Evolutionary conservation across 2,113 vertebrate genomes (phyloP), one percentile per base, ranked within the genome.

Genomic region (Lonchura striata): DNA sequence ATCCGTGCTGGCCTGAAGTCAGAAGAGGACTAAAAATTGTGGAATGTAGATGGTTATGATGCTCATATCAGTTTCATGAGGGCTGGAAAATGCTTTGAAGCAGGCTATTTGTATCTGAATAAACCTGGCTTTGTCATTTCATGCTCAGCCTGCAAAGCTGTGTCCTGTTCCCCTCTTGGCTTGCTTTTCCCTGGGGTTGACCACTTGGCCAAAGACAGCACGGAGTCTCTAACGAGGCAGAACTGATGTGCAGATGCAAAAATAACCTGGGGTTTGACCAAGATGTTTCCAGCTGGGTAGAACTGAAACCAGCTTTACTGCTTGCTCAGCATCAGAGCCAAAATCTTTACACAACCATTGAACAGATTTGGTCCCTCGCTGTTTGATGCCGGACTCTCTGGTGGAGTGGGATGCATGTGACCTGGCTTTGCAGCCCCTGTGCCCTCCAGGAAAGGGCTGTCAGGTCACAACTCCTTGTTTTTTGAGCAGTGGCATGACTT

Each of bases 81-180:
- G 79, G 65, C 12, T 64, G 71, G 57, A 71, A 83, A 95, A 81
- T 28, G 72, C 92, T 93, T 96, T 86, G 90, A 93, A 96, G 90
- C 15, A 2, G 37, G 72, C 31, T 83, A 5, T 86, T 96, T 92
- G 88, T 75, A 46, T 90, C 65, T 84, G 80, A 93, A 93, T 96
- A 95, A 92, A 86, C 82, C 80, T 84, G 82, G 64, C 93, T 93
- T 93, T 95, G 92, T 93, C 53, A 18, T 90, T 90, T 86, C 74
- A 53, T 59, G 41, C 82, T 95, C 82, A 83, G 85, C 64, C 85
- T 94, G 75, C 87, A 81, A 92, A 94, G n/a, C 24, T 75, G 33
- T 3, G 7, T 96, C 92, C 92, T 94, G 76, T 96, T 94, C 68
- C 68, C 60, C 64, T 93, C 64, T 88, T 88, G 88, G 86, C 76